Evolutionary conservation across 1,140 invertebrate species (phyloP).

Genomic region (Apis florea): DNA sequence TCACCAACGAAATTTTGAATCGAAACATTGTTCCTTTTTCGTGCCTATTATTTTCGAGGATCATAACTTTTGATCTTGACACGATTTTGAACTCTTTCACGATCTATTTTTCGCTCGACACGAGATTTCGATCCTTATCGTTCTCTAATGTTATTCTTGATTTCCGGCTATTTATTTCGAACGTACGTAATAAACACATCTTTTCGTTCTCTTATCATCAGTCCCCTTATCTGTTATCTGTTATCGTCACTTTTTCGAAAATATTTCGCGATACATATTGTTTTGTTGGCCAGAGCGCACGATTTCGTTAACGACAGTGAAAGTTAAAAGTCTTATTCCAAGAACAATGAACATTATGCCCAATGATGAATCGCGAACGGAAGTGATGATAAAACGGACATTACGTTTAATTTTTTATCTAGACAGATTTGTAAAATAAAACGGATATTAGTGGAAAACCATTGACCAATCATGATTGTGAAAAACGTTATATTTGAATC

Average conservation of each 20-base stretch:
- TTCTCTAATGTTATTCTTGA: background rate
- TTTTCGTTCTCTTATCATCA: background rate
- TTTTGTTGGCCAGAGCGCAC: background rate
- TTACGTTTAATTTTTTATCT: background rate
- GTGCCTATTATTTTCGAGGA: too few relatives aligned
- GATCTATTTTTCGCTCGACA: too few relatives aligned
- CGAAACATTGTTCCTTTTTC: too few relatives aligned
- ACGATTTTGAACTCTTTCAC: too few relatives aligned
- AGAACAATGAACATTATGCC: background rate
- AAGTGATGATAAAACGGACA: background rate
- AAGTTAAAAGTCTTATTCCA: background rate
- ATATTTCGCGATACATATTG: background rate
- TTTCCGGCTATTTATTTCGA: background rate
- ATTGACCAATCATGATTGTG: slow-evolving; percentile 14
- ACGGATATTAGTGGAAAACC: background rate
- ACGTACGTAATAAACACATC: too few relatives aligned
- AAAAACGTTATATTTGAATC: slow-evolving; percentile 17
- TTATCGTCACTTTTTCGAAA: background rate
- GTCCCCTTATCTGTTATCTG: background rate
- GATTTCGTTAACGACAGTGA: background rate
- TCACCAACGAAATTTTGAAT: too few relatives aligned
- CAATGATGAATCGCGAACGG: background rate
- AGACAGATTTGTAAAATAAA: background rate
- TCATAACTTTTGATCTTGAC: too few relatives aligned
- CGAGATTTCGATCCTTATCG: too few relatives aligned